These are phyloP conservation scores for Schizotus pectinicornis DNA, from an alignment of 2,888 invertebrate genomes.

Conservation along the genomic window DNA sequence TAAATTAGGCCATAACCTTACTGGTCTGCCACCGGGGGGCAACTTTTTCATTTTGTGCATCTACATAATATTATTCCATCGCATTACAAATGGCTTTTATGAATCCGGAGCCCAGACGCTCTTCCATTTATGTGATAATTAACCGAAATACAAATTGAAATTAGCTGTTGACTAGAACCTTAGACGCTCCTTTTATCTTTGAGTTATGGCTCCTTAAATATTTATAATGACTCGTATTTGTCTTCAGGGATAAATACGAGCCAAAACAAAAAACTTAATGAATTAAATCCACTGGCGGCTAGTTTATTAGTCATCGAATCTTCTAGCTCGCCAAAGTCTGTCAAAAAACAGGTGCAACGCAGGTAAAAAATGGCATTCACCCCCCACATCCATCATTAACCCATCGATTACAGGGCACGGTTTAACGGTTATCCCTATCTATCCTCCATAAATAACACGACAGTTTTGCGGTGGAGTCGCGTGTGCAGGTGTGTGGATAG, in stretches of 20 bases:
- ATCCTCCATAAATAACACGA: background rate
- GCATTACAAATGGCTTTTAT: constrained; percentile 45
- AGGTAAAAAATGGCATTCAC: no score
- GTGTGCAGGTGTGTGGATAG: constrained; percentile 11
- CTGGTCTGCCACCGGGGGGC: constrained; percentile 43
- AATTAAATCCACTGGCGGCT: background rate
- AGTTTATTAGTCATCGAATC: background rate
- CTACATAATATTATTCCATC: constrained; percentile 47
- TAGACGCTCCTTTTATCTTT: constrained; percentile 38
- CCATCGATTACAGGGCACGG: no score
- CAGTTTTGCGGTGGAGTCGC: constrained; percentile 16
- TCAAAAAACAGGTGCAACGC: constrained; percentile 12
- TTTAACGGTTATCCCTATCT: no score
- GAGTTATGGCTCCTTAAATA: constrained; percentile 37
- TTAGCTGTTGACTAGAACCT: constrained; percentile 47
- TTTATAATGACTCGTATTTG: constrained; percentile 34
- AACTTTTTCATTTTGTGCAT: constrained; percentile 50
- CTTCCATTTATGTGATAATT: constrained; percentile 52
- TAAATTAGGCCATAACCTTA: constrained; percentile 46
- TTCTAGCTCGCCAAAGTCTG: background rate
- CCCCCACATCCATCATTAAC: no score
- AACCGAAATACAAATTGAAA: constrained; percentile 51
- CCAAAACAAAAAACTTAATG: constrained; percentile 14
- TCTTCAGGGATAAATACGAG: constrained; percentile 22
- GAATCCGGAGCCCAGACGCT: constrained; percentile 42